phyloP scores from a whole-genome alignment of 2,888 invertebrate species.

The Andrena flavipes region DNA sequence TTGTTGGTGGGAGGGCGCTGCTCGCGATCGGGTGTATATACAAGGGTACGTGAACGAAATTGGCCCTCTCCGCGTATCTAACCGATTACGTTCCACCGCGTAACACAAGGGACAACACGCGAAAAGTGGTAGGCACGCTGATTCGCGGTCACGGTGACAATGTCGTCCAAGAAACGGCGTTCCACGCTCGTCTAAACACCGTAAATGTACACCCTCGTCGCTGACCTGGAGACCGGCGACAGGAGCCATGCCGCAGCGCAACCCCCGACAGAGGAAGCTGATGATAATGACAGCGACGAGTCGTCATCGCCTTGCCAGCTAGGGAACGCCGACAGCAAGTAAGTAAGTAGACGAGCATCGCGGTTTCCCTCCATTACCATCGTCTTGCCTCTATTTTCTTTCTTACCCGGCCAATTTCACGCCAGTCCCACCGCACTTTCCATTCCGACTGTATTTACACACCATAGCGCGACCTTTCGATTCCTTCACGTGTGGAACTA shows the following conservation, averaged over 20 bases:
- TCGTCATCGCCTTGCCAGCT: conserved; percentile 69
- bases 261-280: conserved; percentile 60
- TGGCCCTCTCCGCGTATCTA: conserved; percentile 26
- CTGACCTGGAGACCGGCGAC: conserved; percentile 62
- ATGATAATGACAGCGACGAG: conserved; percentile 70
- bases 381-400: too few species aligned
- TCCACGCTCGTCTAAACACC: conserved; percentile 28
- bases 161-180: conserved; percentile 40
- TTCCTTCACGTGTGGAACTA: too few species aligned
- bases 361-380: not conserved
- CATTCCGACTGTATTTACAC: not conserved
- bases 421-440: conserved; percentile 2
- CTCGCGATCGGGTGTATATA: conserved; percentile 35
- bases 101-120: conserved; percentile 13
- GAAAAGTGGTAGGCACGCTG: conserved; percentile 12
- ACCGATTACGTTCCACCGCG: conserved; percentile 32
- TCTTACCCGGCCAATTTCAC: not conserved
- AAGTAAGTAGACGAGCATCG: conserved; percentile 69
- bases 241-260: conserved; percentile 64
- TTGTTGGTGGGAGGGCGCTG: conserved; percentile 55
- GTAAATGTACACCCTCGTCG: conserved; percentile 67
- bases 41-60: conserved; percentile 54
- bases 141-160: conserved; percentile 14
- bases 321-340: conserved; percentile 66
- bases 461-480: not conserved